Conservation (phyloP, 2,888 invertebrate genomes). For the Spisula solida region DNA sequence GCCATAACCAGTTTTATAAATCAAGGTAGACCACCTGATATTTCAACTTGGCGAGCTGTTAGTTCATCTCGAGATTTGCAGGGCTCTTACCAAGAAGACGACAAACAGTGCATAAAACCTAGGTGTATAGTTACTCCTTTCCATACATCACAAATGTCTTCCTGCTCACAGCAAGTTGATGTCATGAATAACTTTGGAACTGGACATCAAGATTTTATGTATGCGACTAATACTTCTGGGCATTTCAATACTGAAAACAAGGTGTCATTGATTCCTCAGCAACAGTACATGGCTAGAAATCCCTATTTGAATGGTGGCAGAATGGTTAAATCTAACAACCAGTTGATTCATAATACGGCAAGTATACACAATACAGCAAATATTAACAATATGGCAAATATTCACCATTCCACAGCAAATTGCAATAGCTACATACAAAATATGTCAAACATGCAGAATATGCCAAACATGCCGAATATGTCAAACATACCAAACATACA, state of each 20-base stretch:
- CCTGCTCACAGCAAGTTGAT: not conserved
- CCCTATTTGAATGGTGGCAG: not conserved
- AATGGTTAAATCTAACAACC: slow-evolving; percentile 15
- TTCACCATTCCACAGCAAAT: not conserved
- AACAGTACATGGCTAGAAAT: slow-evolving; percentile 25
- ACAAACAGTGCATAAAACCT: slow-evolving; percentile 44
- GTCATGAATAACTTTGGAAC: not conserved
- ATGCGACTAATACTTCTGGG: not conserved
- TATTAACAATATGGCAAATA: too few species aligned
- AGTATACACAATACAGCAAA: not conserved
- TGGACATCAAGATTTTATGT: not conserved
- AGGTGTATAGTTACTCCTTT: slow-evolving; percentile 59
- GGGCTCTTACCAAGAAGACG: not conserved
- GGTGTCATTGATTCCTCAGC: slow-evolving; percentile 12
- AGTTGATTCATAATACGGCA: slow-evolving; percentile 28
- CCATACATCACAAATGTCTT: not conserved
- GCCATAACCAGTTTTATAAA: slow-evolving; percentile 37
- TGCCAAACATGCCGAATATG: too few species aligned
- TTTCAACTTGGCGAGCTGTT: slow-evolving; percentile 63
- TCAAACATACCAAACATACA: not conserved
- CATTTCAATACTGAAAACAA: not conserved
- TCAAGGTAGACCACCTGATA: slow-evolving; percentile 62
- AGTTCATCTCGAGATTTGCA: slow-evolving; percentile 21
- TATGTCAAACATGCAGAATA: not conserved
- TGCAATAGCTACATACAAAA: not conserved